phyloP scores from a whole-genome alignment of 2,888 invertebrate genomes.

The Minunthozetes semirufus region DNA sequence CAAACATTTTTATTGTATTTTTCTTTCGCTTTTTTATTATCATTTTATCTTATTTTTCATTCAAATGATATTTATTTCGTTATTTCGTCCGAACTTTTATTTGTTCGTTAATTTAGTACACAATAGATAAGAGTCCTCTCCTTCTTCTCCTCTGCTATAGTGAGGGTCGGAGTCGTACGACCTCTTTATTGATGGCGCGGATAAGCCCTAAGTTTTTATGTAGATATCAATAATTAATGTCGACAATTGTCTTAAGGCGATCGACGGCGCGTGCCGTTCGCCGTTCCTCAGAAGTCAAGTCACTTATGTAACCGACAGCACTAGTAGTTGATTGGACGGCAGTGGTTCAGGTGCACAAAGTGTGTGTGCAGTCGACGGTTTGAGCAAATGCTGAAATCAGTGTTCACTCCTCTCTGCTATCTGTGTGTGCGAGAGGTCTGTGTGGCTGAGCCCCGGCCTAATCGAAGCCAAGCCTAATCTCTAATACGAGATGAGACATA shows the following conservation, averaged over 20 bases:
- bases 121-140: background rate
- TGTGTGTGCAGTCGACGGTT: conserved; percentile 11
- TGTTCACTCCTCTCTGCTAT: conserved; percentile 10
- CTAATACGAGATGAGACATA: conserved; percentile 19
- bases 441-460: background rate
- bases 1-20: background rate
- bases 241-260: conserved; percentile 22
- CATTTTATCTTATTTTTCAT: background rate
- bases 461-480: conserved; percentile 9
- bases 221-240: conserved; percentile 26
- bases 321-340: conserved; percentile 10
- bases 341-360: conserved; percentile 23
- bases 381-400: background rate
- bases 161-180: background rate
- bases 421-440: background rate
- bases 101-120: background rate
- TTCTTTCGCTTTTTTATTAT: background rate
- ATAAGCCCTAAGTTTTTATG: conserved; percentile 5
- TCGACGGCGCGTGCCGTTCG: conserved; percentile 27
- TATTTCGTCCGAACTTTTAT: background rate
- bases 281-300: background rate
- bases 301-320: conserved; percentile 5
- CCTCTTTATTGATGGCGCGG: conserved; percentile 9
- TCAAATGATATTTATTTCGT: background rate
- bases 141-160: background rate